These are phyloP conservation scores for Onchidella celtica DNA, from an alignment of 2,888 invertebrate species.

Conservation along the genomic window DNA sequence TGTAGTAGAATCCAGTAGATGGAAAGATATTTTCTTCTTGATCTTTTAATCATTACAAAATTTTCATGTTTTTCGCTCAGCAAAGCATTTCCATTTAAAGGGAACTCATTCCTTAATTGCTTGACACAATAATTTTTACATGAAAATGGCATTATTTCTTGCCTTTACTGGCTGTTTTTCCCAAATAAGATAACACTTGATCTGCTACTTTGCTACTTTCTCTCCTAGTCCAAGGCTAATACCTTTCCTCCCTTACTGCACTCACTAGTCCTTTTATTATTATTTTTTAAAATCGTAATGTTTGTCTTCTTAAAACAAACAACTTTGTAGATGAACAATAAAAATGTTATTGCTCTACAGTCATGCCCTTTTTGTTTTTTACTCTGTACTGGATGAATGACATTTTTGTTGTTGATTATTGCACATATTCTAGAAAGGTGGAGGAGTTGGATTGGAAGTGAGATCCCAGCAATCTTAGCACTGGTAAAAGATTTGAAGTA, in stretches of 20 bases:
- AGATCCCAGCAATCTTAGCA: too few species aligned
- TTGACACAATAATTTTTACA: too few species aligned
- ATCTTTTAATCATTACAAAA: neutral
- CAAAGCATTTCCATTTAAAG: too few species aligned
- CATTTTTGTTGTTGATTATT: too few species aligned
- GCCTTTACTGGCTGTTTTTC: neutral
- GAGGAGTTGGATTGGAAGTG: too few species aligned
- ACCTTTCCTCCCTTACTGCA: constrained; percentile 23
- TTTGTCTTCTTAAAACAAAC: constrained; percentile 34
- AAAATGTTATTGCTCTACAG: constrained; percentile 23
- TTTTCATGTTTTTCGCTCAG: neutral
- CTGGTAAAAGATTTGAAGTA: too few species aligned
- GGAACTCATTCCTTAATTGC: neutral
- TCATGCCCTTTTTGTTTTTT: too few species aligned
- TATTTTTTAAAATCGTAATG: too few species aligned
- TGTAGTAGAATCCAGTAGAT: neutral
- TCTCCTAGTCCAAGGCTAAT: neutral
- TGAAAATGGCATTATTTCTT: neutral
- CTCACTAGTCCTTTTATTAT: neutral
- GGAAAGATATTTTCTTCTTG: neutral
- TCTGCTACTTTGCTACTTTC: neutral
- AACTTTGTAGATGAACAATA: constrained; percentile 30
- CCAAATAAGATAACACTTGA: neutral
- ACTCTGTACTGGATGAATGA: too few species aligned
- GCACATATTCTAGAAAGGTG: too few species aligned